Base-by-base conservation (phyloP, 30 jellyfish, hydroid and myxozoan species). In the Phacellophora camtschatica region DNA sequence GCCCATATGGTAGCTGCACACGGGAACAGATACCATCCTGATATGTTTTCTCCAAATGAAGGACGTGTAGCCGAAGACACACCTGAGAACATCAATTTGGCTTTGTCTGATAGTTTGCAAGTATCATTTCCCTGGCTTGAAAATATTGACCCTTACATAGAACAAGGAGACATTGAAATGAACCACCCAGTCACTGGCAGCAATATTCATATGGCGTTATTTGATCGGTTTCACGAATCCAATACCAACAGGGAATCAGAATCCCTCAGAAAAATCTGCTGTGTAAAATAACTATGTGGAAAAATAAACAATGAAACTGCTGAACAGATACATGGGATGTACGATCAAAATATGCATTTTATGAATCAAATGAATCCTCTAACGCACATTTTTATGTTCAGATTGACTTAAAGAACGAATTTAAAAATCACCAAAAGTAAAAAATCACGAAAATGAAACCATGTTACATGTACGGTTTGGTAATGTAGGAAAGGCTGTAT, bases 1-100 rank as follows among this genome's bases (percentile, higher is more conserved):
- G 89, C 89, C 33, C 89, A 77, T 48, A 57, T 77, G 41, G 56
- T 77, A 19, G 82, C 83, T 12, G 39, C 77, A 13, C 83, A 55
- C 59, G 89, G 89, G 19, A 59, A 77, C 68, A n/a, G 48, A 45
- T 16, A 61, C 12, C 11, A 24, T 28, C 50, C 43, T 24, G 84
- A 23, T 28, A 42, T 81, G 50, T 83, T 83, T 57, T 34, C 35
- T 8, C 95, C 88, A 37, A 9, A 49, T 46, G 88, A 68, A 16
- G 88, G 87, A 13, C 43, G 82, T 23, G 88, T 43, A 11, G 54
- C 80, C 3, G 81, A 59, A 46, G 68, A 53, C 27, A 76, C 88
- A 16, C 43, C 33, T 1, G 69, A 56, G 35, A 56, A 56, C 66
- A 67, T 83, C 4, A 39, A 42, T 2, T 57, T 45, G 11, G 95